A percentile compares a stretch with the other conserved stretches of the same genome.
phyloP scores from a whole-genome alignment of 2,888 invertebrate genomes.

The Euphydryas editha region DNA sequence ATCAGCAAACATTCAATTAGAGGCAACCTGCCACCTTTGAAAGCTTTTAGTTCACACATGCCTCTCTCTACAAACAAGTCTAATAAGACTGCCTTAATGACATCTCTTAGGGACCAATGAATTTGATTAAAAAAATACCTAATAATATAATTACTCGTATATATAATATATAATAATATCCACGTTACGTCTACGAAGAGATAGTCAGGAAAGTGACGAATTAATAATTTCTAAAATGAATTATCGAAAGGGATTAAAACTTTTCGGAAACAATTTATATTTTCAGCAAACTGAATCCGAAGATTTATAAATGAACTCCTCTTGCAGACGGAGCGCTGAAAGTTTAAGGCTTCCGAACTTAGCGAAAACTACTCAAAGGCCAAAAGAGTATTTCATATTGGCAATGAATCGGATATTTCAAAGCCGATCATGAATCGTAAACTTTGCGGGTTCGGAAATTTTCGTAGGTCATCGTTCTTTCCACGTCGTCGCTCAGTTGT shows the following conservation, averaged over 20 bases:
- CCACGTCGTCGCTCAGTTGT: conserved; percentile 39
- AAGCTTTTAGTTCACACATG: conserved; percentile 45
- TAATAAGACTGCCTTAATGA: conserved; percentile 46
- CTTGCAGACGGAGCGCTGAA: conserved; percentile 6
- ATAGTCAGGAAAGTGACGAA: neutral
- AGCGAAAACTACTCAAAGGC: conserved; percentile 26
- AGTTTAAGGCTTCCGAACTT: conserved; percentile 24
- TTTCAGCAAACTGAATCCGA: conserved; percentile 30
- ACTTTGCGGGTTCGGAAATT: conserved; percentile 32
- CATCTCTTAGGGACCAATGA: neutral
- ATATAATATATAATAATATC: neutral
- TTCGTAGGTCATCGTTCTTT: conserved; percentile 35
- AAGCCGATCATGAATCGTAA: conserved; percentile 27
- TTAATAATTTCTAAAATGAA: neutral
- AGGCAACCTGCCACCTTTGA: conserved; percentile 46
- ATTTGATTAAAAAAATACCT: conserved; percentile 6
- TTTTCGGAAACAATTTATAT: conserved; percentile 18
- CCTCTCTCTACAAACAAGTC: conserved; percentile 44
- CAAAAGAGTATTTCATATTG: conserved; percentile 33
- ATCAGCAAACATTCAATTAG: conserved; percentile 58
- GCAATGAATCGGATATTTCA: conserved; percentile 32
- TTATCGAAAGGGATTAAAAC: neutral
- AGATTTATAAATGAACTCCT: conserved; percentile 22
- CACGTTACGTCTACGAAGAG: neutral
- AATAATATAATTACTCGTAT: no score